phyloP scores from a whole-genome alignment of 2,888 invertebrate genomes.

The Volucella bombylans region DNA sequence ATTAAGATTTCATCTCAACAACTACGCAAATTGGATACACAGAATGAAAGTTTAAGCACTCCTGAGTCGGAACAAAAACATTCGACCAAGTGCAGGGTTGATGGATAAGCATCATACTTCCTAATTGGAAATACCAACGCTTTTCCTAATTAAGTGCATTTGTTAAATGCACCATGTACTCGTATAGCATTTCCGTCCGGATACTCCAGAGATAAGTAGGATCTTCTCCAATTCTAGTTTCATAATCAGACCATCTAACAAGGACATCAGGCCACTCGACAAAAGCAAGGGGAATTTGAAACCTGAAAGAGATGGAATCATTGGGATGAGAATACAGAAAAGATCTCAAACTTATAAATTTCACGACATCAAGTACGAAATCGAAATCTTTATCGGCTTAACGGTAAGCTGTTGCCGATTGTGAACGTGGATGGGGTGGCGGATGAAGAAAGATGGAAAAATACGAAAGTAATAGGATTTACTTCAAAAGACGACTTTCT shows the following conservation, averaged over 20 bases:
- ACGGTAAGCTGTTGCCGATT: constrained; percentile 72
- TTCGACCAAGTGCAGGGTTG: not conserved
- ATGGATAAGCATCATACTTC: not conserved
- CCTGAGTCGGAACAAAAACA: not conserved
- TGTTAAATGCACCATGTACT: constrained; percentile 48
- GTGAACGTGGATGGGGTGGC: not conserved
- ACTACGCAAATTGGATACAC: too few species aligned
- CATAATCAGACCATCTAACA: constrained; percentile 1
- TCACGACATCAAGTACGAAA: constrained; percentile 69
- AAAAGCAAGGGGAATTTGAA: not conserved
- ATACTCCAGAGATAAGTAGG: constrained; percentile 24
- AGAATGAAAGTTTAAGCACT: too few species aligned
- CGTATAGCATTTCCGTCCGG: constrained; percentile 7
- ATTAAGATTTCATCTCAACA: not conserved
- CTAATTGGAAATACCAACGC: constrained; percentile 41
- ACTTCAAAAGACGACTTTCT: constrained; percentile 47
- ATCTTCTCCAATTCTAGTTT: constrained; percentile 20
- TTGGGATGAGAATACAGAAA: constrained; percentile 41
- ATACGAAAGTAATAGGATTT: constrained; percentile 71
- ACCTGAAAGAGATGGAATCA: not conserved
- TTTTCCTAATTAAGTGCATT: constrained; percentile 65
- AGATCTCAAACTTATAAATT: constrained; percentile 72
- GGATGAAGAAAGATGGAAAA: constrained; percentile 18
- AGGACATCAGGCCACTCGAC: not conserved
- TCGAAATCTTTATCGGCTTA: constrained; percentile 74